Evolutionary conservation across 2,113 vertebrate genomes (phyloP), one percentile per base, ranked within the genome.

Genomic region (Carlito syrichta): DNA sequence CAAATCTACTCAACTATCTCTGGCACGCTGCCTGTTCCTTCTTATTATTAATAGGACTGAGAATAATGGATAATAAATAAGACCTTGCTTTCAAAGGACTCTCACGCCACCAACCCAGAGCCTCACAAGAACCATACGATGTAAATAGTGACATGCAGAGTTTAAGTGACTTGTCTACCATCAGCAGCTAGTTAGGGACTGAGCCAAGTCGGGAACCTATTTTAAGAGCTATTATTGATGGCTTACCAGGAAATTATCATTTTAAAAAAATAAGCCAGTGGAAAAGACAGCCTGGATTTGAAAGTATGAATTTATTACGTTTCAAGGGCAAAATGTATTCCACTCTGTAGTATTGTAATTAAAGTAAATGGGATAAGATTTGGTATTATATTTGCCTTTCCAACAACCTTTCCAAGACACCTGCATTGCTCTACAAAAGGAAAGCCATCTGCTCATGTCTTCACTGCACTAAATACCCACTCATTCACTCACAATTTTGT

Each of bases 301-400:
- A 86, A 94, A 94, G 30, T 35, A 77, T 38, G 69, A 66, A 76
- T 94, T 89, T 68, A 87, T 94, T 89, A 84, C 52, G 66, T 73
- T 95, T 96, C 87, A 94, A 95, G 69, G 94, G 69, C 17, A 92
- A 95, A 62, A 96, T 96, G 92, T 97, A 85, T 92, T 68, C 54
- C 63, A 20, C 45, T 96, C 71, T 38, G 94, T 94, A 77, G 62
- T 60, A 62, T 3, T 77, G 43, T 82, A 95, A 96, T 90, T 60
- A 90, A 97, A 95, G 60, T 69, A 66, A 91, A 94, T 90, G 84
- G 27, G 82, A 43, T 96, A 68, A 43, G 40, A 96, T 50, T 35
- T 54, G 38, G 88, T 30, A 25, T 85, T 52, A 27, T 54, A 77
- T 54, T 63, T 92, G 96, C 76, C 92, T 95, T 83, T 83, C 88